Conservation (phyloP, 2,888 invertebrate species). For the Galeopsomyia nigrocyanea region DNA sequence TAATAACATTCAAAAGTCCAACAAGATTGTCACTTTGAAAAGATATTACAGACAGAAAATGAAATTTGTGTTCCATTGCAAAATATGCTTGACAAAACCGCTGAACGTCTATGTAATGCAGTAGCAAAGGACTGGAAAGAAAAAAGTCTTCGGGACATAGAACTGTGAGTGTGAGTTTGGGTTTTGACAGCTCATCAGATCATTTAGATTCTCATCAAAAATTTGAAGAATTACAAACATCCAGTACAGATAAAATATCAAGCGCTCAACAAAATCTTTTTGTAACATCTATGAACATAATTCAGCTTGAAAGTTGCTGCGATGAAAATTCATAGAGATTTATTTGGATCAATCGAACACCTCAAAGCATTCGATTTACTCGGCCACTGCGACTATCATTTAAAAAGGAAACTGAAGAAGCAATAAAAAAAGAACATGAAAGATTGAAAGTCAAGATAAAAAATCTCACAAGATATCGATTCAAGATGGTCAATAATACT, state of each 20-base stretch:
- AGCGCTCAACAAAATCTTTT: slow-evolving; percentile 12
- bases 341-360: slow-evolving; percentile 24
- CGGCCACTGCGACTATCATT: slow-evolving; percentile 1
- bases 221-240: background rate
- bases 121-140: slow-evolving; percentile 15
- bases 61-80: slow-evolving; percentile 10
- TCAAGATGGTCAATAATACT: background rate
- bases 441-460: slow-evolving; percentile 7
- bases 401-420: slow-evolving; percentile 14
- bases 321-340: background rate
- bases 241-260: too few relatives aligned
- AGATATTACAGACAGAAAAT: slow-evolving; percentile 7
- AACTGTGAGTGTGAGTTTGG: slow-evolving; percentile 15
- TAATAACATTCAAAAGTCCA: background rate
- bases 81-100: slow-evolving; percentile 24
- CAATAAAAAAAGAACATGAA: slow-evolving; percentile 7
- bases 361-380: slow-evolving; percentile 22
- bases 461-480: too few relatives aligned
- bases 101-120: slow-evolving; percentile 20
- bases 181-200: slow-evolving; percentile 28
- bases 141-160: background rate
- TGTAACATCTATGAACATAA: slow-evolving; percentile 6
- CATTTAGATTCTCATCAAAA: slow-evolving; percentile 24
- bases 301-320: background rate
- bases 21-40: slow-evolving; percentile 6